Base-by-base conservation (phyloP, 2,888 invertebrate genomes). In the Polietes domitor region DNA sequence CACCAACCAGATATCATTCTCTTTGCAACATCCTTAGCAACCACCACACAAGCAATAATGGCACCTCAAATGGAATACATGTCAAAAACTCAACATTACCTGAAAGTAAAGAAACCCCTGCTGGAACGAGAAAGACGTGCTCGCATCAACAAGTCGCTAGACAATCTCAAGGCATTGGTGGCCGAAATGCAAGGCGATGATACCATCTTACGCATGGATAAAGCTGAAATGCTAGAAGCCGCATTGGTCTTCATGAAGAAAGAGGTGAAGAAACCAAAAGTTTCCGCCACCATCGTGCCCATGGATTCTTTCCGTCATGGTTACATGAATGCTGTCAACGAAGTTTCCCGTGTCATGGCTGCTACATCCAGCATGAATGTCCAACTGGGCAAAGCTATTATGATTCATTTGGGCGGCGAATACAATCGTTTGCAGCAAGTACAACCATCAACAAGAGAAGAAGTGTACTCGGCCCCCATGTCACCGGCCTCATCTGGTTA, bases 31-130 rank as follows among this genome's bases (percentile, higher is more conserved):
- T 50, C 73, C 55, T 74, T 26, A 68, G 65, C 17, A 65, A 81
- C 85, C 71, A 58, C 19, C 10, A 24, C 58, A n/a, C 21, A 1
- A 77, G n/a, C n/a, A n/a, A 47, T 78, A 82, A 87, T 87, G 87
- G 70, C 86, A 63, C 61, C 86, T 9, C 83, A 86, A 80, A 79
- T 78, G 17, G 80, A 84, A 80, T 87, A 87, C 87, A 97, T 97
- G 89, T 89, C 91, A 63, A 95, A 97, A 92, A 97, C 97, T 89
- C 97, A 97, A 93, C 97, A 97, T 92, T 97, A 97, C 93, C 94
- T 97, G 93, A 97, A 97, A 95, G 97, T 97, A 91, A 97, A 97
- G 96, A 97, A 97, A 92, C 97, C 97, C 89, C 95, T 97, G 95
- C 93, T 97, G 88, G 97, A 97, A 93, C 94, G 97, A 88, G 97